A percentile compares a stretch with the other conserved stretches of the same genome.
Evolutionary conservation across 2,797 vertebrate species (phyloP).

Genomic region (Cynodonichthys magdalenae): DNA sequence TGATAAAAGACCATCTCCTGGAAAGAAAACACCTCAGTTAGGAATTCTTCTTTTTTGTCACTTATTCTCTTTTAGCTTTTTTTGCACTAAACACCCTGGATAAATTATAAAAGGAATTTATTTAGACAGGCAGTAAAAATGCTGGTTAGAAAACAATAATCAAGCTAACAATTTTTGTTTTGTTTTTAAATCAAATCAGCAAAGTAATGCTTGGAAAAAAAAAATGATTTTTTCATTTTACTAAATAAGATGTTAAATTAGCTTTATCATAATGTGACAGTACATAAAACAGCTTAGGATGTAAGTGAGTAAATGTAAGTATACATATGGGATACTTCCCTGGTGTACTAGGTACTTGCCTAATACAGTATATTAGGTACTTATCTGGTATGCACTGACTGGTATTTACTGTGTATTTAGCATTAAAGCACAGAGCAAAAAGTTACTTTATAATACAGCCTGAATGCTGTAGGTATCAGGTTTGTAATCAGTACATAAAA

Average conservation of each 20-base stretch:
- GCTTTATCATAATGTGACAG: not conserved
- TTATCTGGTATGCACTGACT: too few species aligned
- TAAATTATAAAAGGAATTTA: not conserved
- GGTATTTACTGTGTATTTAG: too few species aligned
- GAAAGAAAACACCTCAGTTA: constrained; percentile 16
- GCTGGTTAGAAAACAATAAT: constrained; percentile 11
- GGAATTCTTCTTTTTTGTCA: constrained; percentile 1
- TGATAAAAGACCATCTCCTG: constrained; percentile 20
- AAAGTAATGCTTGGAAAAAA: too few species aligned
- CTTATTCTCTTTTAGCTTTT: constrained; percentile 10
- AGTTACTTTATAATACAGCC: too few species aligned
- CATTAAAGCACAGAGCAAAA: too few species aligned
- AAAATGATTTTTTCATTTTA: not conserved
- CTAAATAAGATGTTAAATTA: not conserved
- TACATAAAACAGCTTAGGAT: too few species aligned
- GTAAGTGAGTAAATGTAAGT: too few species aligned
- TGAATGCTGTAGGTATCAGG: too few species aligned
- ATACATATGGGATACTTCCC: too few species aligned
- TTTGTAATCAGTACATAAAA: too few species aligned
- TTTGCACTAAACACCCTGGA: not conserved
- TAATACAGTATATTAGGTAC: too few species aligned
- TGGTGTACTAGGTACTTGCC: too few species aligned
- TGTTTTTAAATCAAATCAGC: not conserved
- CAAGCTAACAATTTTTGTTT: constrained; percentile 1
- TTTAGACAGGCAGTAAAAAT: not conserved